These are phyloP conservation scores for Gopherus flavomarginatus DNA, from an alignment of 2,113 vertebrate species.

Conservation along the genomic window DNA sequence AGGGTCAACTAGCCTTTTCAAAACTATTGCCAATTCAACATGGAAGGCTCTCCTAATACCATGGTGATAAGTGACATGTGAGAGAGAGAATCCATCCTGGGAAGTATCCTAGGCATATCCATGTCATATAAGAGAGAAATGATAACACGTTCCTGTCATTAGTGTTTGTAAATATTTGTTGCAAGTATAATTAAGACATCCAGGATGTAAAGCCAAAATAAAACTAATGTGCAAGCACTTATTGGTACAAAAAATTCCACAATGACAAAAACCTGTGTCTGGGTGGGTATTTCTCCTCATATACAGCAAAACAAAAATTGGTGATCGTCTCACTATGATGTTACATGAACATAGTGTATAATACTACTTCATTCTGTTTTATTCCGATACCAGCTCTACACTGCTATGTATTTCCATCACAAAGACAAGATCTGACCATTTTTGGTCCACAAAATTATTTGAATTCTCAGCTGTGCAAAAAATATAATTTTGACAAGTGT, in stretches of 20 bases:
- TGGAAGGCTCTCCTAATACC: not conserved
- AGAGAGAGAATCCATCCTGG: not conserved
- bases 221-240: not conserved
- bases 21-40: not conserved
- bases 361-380: constrained; percentile 21
- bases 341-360: not conserved
- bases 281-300: not conserved
- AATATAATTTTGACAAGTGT: constrained; percentile 66
- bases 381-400: not conserved
- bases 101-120: not conserved
- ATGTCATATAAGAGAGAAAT: not conserved
- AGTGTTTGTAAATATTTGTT: not conserved
- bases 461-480: constrained; percentile 68
- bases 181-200: not conserved
- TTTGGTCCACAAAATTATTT: constrained; percentile 41
- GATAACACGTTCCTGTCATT: not conserved
- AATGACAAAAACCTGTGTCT: not conserved
- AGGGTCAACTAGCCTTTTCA: not conserved
- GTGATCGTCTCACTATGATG: not conserved
- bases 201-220: not conserved
- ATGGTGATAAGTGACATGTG: not conserved
- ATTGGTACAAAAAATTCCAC: not conserved
- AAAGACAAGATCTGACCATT: constrained; percentile 51
- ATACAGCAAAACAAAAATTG: not conserved
- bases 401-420: not conserved